These are phyloP conservation scores for Colinus virginianus DNA, from an alignment of 2,113 vertebrate species.

Conservation along the genomic window DNA sequence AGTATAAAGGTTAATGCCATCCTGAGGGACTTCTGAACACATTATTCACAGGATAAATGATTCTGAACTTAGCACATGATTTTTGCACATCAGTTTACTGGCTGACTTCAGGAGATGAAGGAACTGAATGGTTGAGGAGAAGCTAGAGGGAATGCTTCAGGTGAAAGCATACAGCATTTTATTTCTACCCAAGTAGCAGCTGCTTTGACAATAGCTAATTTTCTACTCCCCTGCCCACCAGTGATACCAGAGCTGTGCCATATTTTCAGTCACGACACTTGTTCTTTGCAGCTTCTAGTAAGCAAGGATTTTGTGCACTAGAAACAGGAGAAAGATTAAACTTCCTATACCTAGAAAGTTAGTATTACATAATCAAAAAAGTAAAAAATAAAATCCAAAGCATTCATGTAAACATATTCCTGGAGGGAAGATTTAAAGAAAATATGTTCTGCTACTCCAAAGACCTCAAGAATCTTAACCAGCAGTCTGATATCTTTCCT, in stretches of 20 bases:
- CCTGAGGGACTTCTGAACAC: slow-evolving; percentile 22
- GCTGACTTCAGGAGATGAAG: slow-evolving; percentile 16
- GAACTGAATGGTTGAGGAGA: slow-evolving; percentile 31
- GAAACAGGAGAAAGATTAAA: neutral
- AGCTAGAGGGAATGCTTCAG: neutral
- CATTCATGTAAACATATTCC: neutral
- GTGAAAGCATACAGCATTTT: neutral
- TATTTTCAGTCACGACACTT: neutral
- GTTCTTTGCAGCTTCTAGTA: neutral
- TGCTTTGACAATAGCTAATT: neutral
- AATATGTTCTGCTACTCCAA: neutral
- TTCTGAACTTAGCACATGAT: neutral
- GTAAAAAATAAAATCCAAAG: neutral
- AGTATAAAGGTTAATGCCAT: slow-evolving; percentile 41
- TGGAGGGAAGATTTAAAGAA: neutral
- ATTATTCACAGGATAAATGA: slow-evolving; percentile 23
- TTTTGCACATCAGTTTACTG: slow-evolving; percentile 12
- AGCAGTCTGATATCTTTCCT: neutral
- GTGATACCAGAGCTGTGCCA: neutral
- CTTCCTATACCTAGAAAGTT: neutral
- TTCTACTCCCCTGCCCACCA: neutral
- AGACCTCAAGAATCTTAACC: neutral
- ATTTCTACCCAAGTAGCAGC: neutral
- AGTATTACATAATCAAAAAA: neutral
- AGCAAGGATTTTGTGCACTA: neutral